Conservation (phyloP, 2,113 vertebrate species). For the Prietella phreatophila region DNA sequence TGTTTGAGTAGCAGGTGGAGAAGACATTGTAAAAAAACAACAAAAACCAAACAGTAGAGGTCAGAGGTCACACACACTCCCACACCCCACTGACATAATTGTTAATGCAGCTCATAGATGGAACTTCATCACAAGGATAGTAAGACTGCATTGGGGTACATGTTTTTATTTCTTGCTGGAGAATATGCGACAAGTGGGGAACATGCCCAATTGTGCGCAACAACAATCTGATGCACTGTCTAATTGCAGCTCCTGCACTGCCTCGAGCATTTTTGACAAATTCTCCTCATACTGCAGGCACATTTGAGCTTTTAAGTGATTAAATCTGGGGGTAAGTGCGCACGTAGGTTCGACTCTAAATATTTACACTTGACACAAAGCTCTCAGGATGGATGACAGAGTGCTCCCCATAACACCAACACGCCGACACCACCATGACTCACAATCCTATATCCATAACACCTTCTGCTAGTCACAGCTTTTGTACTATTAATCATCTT, state of each 20-base stretch:
- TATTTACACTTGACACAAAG: slow-evolving; percentile 52
- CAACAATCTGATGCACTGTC: neutral
- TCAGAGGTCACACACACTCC: neutral
- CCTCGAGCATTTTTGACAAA: neutral
- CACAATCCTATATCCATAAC: neutral
- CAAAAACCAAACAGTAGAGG: neutral
- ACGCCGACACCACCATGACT: slow-evolving; percentile 21
- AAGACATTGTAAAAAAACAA: neutral
- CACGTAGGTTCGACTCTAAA: slow-evolving; percentile 42
- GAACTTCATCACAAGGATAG: neutral
- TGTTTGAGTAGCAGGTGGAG: slow-evolving; percentile 38
- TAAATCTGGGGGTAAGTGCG: slow-evolving; percentile 17
- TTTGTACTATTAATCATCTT: neutral
- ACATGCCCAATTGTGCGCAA: neutral
- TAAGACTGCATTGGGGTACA: neutral
- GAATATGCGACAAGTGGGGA: neutral
- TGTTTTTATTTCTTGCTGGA: neutral
- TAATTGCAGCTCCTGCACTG: neutral
- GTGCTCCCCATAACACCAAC: neutral
- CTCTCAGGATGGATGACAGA: slow-evolving; percentile 20
- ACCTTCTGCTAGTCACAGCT: neutral
- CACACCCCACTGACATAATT: neutral
- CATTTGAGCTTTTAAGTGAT: neutral
- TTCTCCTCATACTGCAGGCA: neutral
- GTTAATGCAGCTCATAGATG: neutral